Evolutionary conservation across 1,140 invertebrate species (phyloP), one percentile per base, ranked within the genome.

Genomic region (Lanistes nyassanus): DNA sequence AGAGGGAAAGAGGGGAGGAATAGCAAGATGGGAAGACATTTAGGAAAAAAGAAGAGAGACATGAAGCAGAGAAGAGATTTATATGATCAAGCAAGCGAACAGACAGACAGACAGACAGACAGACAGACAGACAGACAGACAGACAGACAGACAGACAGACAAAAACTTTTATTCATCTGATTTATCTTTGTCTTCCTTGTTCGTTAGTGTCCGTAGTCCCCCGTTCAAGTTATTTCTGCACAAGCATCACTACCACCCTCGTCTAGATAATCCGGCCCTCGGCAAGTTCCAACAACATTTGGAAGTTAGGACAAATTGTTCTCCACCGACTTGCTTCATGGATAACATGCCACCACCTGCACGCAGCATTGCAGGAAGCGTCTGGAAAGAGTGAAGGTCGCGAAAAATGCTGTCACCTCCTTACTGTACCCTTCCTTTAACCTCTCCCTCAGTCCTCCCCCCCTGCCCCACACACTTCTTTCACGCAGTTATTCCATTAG

Each of bases 81-180:
- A n/a, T 19, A n/a, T n/a, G 0, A 31, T 29, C 2, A n/a, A 31
- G 34, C n/a, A 62, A 31, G n/a, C n/a, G n/a, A n/a, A n/a, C n/a
- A n/a, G n/a, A n/a, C n/a, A n/a, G n/a, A n/a, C n/a, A n/a, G n/a
- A 55, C 13, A 55, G 53, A 62, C 13, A 62, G 4, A 62, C 13
- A 62, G 2, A 62, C 13, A 62, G 58, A 4, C 13, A 62, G 58
- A 62, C 0, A 62, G 58, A 62, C 13, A 62, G 58, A 62, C 13
- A 62, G 58, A 62, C 58, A 62, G 58, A 62, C 58, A 2, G 58
- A 62, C 58, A 62, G 58, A 62, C n/a, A 60, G 53, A 55, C 13
- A 55, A n/a, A 55, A 55, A 62, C 58, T 29, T n/a, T 62, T 62
- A 16, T 19, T 62, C 7, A 13, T 62, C 34, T 0, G 26, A 29